Base-by-base conservation (phyloP, 1,140 invertebrate species). In the Temnothorax curvispinosus region DNA sequence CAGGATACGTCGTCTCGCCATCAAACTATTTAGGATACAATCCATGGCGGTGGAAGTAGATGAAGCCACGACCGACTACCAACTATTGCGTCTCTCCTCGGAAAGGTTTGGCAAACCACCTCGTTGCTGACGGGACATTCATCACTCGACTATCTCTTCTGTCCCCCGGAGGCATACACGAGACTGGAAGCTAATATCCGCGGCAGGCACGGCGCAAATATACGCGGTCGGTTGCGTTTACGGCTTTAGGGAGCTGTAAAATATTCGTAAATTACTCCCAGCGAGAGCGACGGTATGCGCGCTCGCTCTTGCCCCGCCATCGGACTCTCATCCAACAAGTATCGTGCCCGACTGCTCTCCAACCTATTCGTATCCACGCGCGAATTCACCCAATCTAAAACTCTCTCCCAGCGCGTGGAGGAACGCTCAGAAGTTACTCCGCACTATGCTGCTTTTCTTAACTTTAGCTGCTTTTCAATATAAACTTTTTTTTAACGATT, bases 221-320 rank as follows among this genome's bases (percentile, higher is more conserved):
- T 84, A 84, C 80, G 54, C 69, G 80, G 41, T 75, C 44, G 80
- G 80, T 75, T 84, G 69, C 80, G 41, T 84, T 84, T 84, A 75
- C 54, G 80, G 80, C 80, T 84, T 84, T 75, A 60, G 80, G 69
- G 80, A 75, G 69, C 69, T 58, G 69, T 84, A 84, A 84, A 84
- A 84, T 84, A 84, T 84, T 84, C 80, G 80, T 50, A 84, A 84
- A 84, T 84, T 84, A 75, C 80, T 84, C 80, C 56, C 69, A 62
- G 54, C 27, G 80, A 84, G 69, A 60, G 56, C 27, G 47, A 69
- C 47, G 41, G 67, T 52, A 15, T 69, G 50, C 47, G 50, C 35
- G 11, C 64, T 21, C 50, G 47, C 77, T 58, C 41, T 58, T 74
- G 27, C 67, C 54, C 56, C 35, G 64, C 35, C 35, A 54, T 81